A percentile compares a stretch with the other conserved stretches of the same genome.
These are phyloP conservation scores for Daktulosphaira vitifoliae DNA, from an alignment of 1,140 invertebrate genomes.

Conservation along the genomic window DNA sequence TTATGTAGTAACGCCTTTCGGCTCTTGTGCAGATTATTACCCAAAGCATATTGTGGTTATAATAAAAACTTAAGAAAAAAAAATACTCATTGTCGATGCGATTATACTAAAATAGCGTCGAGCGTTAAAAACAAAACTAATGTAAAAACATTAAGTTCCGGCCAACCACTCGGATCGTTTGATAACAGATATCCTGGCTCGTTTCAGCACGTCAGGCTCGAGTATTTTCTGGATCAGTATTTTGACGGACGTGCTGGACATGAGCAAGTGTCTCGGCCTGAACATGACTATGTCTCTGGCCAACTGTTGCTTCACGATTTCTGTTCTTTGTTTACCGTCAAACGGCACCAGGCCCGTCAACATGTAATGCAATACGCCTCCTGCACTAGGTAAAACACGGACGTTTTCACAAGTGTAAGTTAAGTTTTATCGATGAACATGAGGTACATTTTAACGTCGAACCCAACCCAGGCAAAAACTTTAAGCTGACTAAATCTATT, in stretches of 20 bases:
- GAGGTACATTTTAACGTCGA: no score
- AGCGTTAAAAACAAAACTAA: no score
- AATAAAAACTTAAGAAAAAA: no score
- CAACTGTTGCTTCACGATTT: conserved; percentile 11
- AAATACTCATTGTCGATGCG: no score
- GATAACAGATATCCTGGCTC: not conserved
- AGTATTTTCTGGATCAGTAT: conserved; percentile 4
- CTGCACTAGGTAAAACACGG: conserved; percentile 5
- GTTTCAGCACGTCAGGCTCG: conserved; percentile 15
- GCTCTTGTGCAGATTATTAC: no score
- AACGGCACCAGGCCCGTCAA: conserved; percentile 3
- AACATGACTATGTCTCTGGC: not conserved
- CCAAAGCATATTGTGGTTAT: no score
- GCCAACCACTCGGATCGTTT: conserved; percentile 4
- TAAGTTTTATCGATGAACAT: no score
- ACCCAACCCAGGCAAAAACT: no score
- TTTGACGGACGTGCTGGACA: not conserved
- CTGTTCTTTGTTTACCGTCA: not conserved
- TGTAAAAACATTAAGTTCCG: no score
- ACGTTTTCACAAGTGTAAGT: not conserved
- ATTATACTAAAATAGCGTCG: no score
- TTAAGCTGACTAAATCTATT: no score
- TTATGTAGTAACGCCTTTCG: no score
- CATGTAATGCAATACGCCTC: conserved; percentile 17
- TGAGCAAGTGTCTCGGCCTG: not conserved